phyloP scores from a whole-genome alignment of 2,113 vertebrate genomes.

The Corythoichthys intestinalis region DNA sequence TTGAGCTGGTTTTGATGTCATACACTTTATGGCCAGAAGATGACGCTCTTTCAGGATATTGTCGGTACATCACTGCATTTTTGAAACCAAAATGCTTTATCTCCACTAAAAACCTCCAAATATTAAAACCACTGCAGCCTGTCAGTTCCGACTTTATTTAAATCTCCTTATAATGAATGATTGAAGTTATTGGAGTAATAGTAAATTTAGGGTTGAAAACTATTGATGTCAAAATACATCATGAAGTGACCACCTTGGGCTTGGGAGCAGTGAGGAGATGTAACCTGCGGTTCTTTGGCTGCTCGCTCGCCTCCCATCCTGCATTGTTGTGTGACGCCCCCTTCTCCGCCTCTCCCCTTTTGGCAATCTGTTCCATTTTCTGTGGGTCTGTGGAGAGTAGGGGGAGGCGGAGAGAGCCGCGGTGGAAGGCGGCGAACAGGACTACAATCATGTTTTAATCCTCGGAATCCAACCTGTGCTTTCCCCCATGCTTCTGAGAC shows the following conservation, averaged over 20 bases:
- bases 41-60: conserved; percentile 68
- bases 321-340: conserved; percentile 38
- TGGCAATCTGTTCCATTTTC: conserved; percentile 63
- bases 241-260: conserved; percentile 53
- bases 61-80: conserved; percentile 16
- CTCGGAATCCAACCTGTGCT: conserved; percentile 58
- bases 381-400: conserved; percentile 61
- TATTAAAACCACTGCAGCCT: neutral
- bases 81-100: conserved; percentile 42
- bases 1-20: neutral
- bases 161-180: neutral
- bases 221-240: conserved; percentile 21
- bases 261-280: conserved; percentile 54
- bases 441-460: conserved; percentile 44
- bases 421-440: conserved; percentile 48
- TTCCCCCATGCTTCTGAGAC: conserved; percentile 26
- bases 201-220: neutral
- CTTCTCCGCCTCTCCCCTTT: conserved; percentile 45
- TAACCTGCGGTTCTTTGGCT: conserved; percentile 52
- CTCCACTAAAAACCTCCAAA: neutral
- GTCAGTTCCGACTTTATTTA: neutral
- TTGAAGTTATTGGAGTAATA: neutral
- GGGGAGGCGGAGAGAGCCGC: conserved; percentile 63
- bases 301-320: conserved; percentile 51
- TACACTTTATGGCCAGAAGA: conserved; percentile 52